These are phyloP conservation scores for Takifugu ocellatus DNA, from an alignment of 2,797 vertebrate species.

Conservation along the genomic window DNA sequence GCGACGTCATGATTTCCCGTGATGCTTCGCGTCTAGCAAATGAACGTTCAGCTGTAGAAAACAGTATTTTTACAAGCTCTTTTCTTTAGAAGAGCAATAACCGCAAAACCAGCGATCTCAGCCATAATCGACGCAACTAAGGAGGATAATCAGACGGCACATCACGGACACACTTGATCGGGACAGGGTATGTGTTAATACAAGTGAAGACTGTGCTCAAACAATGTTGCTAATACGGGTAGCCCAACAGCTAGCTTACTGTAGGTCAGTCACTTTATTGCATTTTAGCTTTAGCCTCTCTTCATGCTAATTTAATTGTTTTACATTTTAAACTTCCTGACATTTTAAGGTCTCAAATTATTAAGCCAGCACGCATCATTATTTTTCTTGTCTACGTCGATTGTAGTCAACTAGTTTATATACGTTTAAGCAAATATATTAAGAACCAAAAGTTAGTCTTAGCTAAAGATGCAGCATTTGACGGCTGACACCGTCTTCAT, in stretches of 20 bases:
- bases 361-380: too few species aligned
- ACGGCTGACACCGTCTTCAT: too few species aligned
- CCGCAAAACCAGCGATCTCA: constrained; percentile 4
- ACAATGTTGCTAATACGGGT: constrained; percentile 58
- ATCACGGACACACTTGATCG: constrained; percentile 6
- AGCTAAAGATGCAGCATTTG: too few species aligned
- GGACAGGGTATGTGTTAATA: constrained; percentile 34
- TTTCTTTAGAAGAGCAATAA: constrained; percentile 21
- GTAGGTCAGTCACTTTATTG: constrained; percentile 18
- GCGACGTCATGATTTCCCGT: constrained; percentile 68
- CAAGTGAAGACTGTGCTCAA: constrained; percentile 31
- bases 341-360: too few species aligned
- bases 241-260: constrained; percentile 48
- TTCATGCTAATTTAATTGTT: background rate
- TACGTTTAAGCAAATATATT: too few species aligned
- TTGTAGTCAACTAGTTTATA: too few species aligned
- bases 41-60: constrained; percentile 55
- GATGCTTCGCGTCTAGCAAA: constrained; percentile 59
- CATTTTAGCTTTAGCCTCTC: constrained; percentile 42
- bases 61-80: constrained; percentile 35
- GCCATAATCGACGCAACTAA: background rate
- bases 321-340: background rate
- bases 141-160: background rate
- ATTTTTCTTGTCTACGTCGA: too few species aligned
- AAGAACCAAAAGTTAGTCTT: too few species aligned